Percentiles rank a stretch among this genome's conserved stretches.
Evolutionary conservation across 2,113 vertebrate species (phyloP).

Genomic region (Centropristis striata): DNA sequence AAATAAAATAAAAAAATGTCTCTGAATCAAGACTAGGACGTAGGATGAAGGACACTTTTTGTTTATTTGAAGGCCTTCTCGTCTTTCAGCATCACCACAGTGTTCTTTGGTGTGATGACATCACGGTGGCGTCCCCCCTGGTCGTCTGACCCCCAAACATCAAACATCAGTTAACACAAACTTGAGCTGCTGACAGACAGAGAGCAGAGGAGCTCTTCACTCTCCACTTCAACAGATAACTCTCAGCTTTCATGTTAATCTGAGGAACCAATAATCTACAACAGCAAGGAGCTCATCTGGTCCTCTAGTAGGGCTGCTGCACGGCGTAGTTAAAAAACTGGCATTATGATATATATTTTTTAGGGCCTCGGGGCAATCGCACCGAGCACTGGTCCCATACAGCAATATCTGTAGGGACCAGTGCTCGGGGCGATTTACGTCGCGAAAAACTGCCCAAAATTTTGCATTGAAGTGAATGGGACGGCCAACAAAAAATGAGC

Average conservation of each 20-base stretch:
- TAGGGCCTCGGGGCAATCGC: too few relatives aligned
- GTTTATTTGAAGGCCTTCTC: constrained; percentile 40
- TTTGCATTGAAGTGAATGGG: too few relatives aligned
- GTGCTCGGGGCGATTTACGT: too few relatives aligned
- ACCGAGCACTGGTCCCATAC: too few relatives aligned
- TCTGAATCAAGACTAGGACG: too few relatives aligned
- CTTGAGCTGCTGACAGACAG: constrained; percentile 75
- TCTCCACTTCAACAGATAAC: constrained; percentile 51
- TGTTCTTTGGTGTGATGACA: constrained; percentile 42
- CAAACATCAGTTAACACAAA: constrained; percentile 68
- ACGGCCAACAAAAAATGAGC: too few relatives aligned
- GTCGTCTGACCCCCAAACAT: constrained; percentile 62
- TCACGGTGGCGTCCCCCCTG: constrained; percentile 36
- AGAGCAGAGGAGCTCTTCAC: constrained; percentile 67
- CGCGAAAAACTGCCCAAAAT: too few relatives aligned
- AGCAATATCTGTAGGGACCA: too few relatives aligned
- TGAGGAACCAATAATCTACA: constrained; percentile 22
- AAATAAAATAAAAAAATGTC: too few relatives aligned
- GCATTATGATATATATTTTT: too few relatives aligned
- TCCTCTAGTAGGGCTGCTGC: background rate
- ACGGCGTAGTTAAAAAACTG: too few relatives aligned
- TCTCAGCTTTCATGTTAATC: constrained; percentile 19
- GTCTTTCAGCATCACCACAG: constrained; percentile 41
- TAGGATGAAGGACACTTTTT: too few relatives aligned
- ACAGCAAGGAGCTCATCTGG: constrained; percentile 24